These are phyloP conservation scores for Iguana delicatissima DNA, from an alignment of 2,797 vertebrate genomes.

Conservation along the genomic window DNA sequence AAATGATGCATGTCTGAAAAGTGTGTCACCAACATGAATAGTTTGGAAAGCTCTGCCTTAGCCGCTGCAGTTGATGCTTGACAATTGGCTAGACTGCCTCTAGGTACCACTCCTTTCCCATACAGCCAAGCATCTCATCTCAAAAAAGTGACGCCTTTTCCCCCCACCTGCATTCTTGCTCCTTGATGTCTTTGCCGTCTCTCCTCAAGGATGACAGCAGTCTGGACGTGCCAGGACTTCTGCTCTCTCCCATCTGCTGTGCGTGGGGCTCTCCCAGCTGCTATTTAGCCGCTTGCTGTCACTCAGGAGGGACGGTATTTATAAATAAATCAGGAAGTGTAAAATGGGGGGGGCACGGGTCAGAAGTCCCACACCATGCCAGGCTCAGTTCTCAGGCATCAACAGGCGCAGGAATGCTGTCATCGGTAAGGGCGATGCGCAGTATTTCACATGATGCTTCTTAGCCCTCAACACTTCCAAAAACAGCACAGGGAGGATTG, in stretches of 20 bases:
- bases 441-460: slow-evolving; percentile 26
- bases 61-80: too few species aligned
- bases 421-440: background rate
- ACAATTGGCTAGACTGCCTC: too few species aligned
- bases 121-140: too few species aligned
- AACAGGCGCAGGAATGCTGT: slow-evolving; percentile 30
- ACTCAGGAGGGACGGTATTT: slow-evolving; percentile 22
- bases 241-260: slow-evolving; percentile 35
- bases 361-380: background rate
- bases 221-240: slow-evolving; percentile 33
- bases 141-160: background rate
- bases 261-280: slow-evolving; percentile 36
- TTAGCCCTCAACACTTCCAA: slow-evolving; percentile 38
- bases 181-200: background rate
- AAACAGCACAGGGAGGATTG: slow-evolving; percentile 2
- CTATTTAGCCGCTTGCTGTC: slow-evolving; percentile 31
- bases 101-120: too few species aligned
- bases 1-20: too few species aligned
- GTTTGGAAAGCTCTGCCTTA: too few species aligned
- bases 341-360: background rate
- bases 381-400: slow-evolving; percentile 20
- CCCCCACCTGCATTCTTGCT: background rate
- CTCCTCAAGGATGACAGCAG: background rate
- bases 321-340: slow-evolving; percentile 41
- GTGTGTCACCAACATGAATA: too few species aligned